These are phyloP conservation scores for Aricia agestis DNA, from an alignment of 1,140 invertebrate genomes.

Conservation along the genomic window DNA sequence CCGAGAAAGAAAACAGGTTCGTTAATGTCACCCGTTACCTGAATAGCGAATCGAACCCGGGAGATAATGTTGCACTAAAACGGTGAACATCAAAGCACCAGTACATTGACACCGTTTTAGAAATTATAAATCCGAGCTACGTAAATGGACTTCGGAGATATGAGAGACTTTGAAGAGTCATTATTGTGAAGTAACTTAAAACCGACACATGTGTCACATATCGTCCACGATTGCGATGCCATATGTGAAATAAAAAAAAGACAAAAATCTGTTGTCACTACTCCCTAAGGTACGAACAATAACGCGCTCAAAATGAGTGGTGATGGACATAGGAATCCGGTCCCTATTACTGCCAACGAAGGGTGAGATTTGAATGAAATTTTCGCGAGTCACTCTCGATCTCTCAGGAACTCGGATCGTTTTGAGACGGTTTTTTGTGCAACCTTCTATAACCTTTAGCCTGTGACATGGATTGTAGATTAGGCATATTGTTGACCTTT, in stretches of 20 bases:
- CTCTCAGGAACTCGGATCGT: conserved; percentile 51
- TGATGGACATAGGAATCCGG: conserved; percentile 34
- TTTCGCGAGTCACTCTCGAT: conserved; percentile 44
- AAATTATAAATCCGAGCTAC: conserved; percentile 38
- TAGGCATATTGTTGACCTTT: conserved; percentile 75
- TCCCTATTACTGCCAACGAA: conserved; percentile 36
- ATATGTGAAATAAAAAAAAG: conserved; percentile 71
- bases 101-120: conserved; percentile 51
- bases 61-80: conserved; percentile 47
- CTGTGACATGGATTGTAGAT: conserved; percentile 74
- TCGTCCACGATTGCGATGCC: conserved; percentile 72
- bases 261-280: conserved; percentile 73
- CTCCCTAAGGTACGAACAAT: conserved; percentile 71
- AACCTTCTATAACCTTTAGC: conserved; percentile 73
- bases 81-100: conserved; percentile 57
- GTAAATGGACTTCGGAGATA: conserved; percentile 55
- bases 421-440: conserved; percentile 67
- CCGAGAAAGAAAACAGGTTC: conserved; percentile 38
- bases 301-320: conserved; percentile 41
- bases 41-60: conserved; percentile 31
- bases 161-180: conserved; percentile 66
- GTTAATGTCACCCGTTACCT: conserved; percentile 49
- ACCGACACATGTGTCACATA: conserved; percentile 73
- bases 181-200: conserved; percentile 70
- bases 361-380: conserved; percentile 31